phyloP scores from a whole-genome alignment of 2,888 invertebrate species.

The Camptogramma bilineatum region DNA sequence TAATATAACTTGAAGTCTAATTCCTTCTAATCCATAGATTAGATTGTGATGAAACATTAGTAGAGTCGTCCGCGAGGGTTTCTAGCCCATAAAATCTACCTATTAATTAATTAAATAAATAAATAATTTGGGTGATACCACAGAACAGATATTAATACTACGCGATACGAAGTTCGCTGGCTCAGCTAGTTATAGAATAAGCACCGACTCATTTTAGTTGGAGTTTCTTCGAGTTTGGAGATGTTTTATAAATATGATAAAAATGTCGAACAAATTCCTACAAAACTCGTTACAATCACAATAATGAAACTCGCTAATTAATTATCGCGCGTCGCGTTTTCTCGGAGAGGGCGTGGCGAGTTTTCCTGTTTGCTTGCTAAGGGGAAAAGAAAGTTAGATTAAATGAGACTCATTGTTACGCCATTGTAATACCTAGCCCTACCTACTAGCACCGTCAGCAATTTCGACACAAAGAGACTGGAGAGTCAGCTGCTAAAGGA shows the following conservation, averaged over 20 bases:
- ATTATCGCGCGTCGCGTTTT: conserved; percentile 72
- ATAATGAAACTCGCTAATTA: conserved; percentile 76
- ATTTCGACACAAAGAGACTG: conserved; percentile 46
- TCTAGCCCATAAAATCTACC: no score
- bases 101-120: no score
- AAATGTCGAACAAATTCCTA: conserved; percentile 41
- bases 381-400: conserved; percentile 78
- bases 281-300: conserved; percentile 61
- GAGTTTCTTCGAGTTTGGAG: not conserved
- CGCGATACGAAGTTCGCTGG: no score
- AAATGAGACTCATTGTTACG: conserved; percentile 70
- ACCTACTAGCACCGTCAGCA: conserved; percentile 54
- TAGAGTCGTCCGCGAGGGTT: no score
- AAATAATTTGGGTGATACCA: no score
- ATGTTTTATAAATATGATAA: conserved; percentile 19
- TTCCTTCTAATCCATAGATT: no score
- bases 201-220: not conserved
- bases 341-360: conserved; percentile 70
- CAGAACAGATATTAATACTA: no score
- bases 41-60: no score
- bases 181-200: no score
- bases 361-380: conserved; percentile 69
- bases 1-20: no score
- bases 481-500: conserved; percentile 28
- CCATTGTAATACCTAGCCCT: conserved; percentile 63